Conservation (phyloP, 2,888 invertebrate species). For the Reticulitermes lucifugus region DNA sequence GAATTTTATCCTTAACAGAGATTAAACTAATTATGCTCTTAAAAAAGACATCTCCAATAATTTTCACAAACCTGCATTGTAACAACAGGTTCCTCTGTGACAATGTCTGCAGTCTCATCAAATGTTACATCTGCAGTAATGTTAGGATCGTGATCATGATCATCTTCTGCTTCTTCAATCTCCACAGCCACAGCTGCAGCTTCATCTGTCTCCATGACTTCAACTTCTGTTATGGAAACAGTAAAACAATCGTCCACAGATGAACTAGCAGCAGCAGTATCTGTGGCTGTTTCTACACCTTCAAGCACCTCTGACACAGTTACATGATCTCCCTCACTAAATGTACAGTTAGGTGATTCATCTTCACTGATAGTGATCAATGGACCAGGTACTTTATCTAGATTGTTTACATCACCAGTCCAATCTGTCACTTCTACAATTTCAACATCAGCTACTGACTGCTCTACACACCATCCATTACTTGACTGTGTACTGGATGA, state of each 20-base stretch:
- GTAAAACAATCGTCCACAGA: not conserved
- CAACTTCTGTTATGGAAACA: not conserved
- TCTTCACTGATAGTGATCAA: constrained; percentile 55
- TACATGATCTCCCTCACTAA: not conserved
- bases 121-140: not conserved
- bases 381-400: constrained; percentile 57
- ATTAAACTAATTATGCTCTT: too few species aligned
- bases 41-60: not conserved
- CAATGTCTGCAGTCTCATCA: not conserved
- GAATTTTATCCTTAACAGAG: too few species aligned
- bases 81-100: not conserved
- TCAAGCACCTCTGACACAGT: not conserved
- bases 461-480: not conserved
- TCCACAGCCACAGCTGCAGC: not conserved
- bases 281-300: not conserved
- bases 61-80: not conserved
- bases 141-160: not conserved
- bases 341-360: not conserved
- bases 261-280: not conserved
- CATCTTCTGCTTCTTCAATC: too few species aligned
- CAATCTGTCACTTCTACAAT: constrained; percentile 38
- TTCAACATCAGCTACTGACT: not conserved
- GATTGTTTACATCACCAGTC: constrained; percentile 51
- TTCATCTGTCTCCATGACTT: not conserved
- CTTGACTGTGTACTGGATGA: not conserved